Evolutionary conservation across 1,140 invertebrate species (phyloP).

Genomic region (Drosophila suzukii): DNA sequence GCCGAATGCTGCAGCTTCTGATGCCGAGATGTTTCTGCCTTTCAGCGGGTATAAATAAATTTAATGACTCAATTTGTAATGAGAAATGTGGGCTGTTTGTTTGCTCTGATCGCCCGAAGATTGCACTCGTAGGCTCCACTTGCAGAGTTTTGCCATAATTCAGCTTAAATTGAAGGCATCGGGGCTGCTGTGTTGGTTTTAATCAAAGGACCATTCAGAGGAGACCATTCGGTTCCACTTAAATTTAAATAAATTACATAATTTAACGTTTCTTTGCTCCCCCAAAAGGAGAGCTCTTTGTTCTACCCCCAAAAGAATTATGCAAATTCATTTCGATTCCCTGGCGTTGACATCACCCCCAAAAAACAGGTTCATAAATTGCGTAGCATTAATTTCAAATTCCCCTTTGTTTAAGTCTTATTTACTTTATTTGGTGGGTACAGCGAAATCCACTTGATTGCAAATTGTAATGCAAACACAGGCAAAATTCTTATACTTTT

Average conservation of each 20-base stretch:
- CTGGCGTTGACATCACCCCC: constrained; percentile 38
- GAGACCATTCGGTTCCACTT: constrained; percentile 42
- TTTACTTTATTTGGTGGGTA: constrained; percentile 30
- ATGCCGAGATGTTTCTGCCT: constrained; percentile 38
- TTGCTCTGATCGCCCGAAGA: constrained; percentile 38
- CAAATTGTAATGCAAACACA: constrained; percentile 47
- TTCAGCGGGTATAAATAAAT: constrained; percentile 81
- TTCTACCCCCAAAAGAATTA: constrained; percentile 31
- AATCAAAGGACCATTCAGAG: constrained; percentile 65
- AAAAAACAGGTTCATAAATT: constrained; percentile 55
- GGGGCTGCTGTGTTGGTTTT: constrained; percentile 50
- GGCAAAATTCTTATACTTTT: constrained; percentile 13
- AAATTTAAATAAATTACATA: constrained; percentile 70
- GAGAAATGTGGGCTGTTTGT: constrained; percentile 69
- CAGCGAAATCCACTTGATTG: constrained; percentile 54
- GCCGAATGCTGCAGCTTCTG: constrained; percentile 26
- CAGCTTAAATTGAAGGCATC: constrained; percentile 61
- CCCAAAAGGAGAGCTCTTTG: constrained; percentile 21
- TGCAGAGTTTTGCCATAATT: constrained; percentile 62
- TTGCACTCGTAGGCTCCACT: constrained; percentile 52
- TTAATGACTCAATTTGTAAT: constrained; percentile 83
- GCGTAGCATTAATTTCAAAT: constrained; percentile 13
- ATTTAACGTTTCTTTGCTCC: constrained; percentile 51
- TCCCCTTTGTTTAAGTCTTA: constrained; percentile 18
- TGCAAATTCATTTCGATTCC: constrained; percentile 48